Evolutionary conservation across 2,888 invertebrate species (phyloP).

Genomic region (Tenthredo scrophulariae): DNA sequence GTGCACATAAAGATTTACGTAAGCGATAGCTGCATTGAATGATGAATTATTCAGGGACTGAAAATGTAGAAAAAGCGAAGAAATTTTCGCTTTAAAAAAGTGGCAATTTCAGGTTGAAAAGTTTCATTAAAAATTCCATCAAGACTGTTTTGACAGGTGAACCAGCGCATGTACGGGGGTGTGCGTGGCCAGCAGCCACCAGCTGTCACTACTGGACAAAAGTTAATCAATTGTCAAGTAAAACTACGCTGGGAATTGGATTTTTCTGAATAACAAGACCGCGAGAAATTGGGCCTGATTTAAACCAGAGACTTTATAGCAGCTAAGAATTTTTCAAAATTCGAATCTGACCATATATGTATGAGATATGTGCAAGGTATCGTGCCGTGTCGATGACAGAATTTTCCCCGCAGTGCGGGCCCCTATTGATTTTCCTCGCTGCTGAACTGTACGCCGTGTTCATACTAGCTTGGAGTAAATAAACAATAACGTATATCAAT

Average conservation of each 20-base stretch:
- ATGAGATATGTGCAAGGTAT: constrained; percentile 6
- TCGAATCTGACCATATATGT: constrained; percentile 9
- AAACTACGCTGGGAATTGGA: constrained; percentile 51
- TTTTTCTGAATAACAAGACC: constrained; percentile 56
- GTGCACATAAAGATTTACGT: neutral
- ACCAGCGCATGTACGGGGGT: constrained; percentile 60
- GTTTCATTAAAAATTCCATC: constrained; percentile 75
- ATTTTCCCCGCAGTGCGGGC: constrained; percentile 76
- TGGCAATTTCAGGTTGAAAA: constrained; percentile 57
- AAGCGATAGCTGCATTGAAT: neutral
- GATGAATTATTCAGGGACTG: neutral
- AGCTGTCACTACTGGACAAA: constrained; percentile 66
- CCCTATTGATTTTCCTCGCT: constrained; percentile 75
- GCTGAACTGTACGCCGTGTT: constrained; percentile 61
- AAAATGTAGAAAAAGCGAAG: neutral
- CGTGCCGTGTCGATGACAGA: constrained; percentile 65
- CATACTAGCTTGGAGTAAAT: constrained; percentile 69
- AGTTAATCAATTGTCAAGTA: constrained; percentile 30
- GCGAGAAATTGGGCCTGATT: neutral
- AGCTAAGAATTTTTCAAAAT: neutral
- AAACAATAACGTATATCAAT: constrained; percentile 68
- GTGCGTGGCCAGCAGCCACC: constrained; percentile 59
- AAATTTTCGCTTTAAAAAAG: constrained; percentile 2
- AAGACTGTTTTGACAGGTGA: constrained; percentile 74
- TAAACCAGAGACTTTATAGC: neutral